Conservation (phyloP, 2,888 invertebrate species). For the Lysandra coridon region DNA sequence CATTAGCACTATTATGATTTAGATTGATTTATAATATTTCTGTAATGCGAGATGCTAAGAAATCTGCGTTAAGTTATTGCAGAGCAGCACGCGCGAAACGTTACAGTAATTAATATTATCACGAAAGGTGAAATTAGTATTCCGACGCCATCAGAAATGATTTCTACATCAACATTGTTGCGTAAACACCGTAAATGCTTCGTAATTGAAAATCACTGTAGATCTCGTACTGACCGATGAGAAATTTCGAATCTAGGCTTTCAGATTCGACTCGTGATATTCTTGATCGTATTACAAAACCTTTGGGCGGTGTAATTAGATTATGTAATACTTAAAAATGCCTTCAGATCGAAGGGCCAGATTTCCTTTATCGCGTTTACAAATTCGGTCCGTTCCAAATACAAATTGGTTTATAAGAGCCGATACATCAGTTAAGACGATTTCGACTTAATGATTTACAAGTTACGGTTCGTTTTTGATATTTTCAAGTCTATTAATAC, state of each 20-base stretch:
- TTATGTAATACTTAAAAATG: conserved; percentile 23
- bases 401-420: conserved; percentile 28
- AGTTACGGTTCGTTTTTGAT: background rate
- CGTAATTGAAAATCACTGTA: conserved; percentile 43
- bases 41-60: background rate
- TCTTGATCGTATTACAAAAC: conserved; percentile 12
- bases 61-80: background rate
- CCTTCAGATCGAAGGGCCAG: conserved; percentile 15
- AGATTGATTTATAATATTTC: background rate
- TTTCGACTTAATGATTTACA: background rate
- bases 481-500: background rate
- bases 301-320: conserved; percentile 24
- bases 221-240: conserved; percentile 31
- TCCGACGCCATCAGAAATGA: conserved; percentile 48
- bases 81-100: background rate
- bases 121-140: conserved; percentile 33
- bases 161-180: conserved; percentile 45
- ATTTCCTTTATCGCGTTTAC: conserved; percentile 22
- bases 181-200: conserved; percentile 42
- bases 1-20: background rate
- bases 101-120: conserved; percentile 23
- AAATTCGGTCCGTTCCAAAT: conserved; percentile 24
- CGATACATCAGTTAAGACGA: background rate
- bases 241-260: conserved; percentile 30
- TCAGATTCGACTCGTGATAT: conserved; percentile 21